Conservation (phyloP, 2,797 vertebrate species). For the Epinephelus coioides region DNA sequence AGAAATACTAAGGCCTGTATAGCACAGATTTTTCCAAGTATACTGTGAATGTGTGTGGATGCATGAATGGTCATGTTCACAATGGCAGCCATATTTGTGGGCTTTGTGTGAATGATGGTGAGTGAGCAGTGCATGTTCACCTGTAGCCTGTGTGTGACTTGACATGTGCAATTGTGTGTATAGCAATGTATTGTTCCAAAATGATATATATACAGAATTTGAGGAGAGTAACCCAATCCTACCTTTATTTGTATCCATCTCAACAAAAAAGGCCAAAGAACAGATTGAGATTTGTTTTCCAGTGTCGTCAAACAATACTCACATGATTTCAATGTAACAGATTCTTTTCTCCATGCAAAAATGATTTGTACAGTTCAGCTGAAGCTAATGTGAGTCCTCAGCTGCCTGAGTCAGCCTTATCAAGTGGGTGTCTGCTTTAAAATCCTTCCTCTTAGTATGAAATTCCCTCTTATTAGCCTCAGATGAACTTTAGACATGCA, state of each 20-base stretch:
- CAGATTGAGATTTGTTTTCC: too few relatives aligned
- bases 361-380: conserved; percentile 19
- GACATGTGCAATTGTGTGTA: conserved; percentile 8
- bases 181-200: conserved; percentile 30
- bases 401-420: conserved; percentile 6
- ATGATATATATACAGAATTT: conserved; percentile 31
- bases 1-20: conserved; percentile 15
- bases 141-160: conserved; percentile 32
- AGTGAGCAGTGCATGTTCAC: conserved; percentile 25
- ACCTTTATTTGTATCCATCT: not conserved
- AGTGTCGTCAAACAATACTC: too few relatives aligned
- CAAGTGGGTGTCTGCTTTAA: not conserved
- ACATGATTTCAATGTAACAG: not conserved
- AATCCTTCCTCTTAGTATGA: not conserved
- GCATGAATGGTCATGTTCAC: conserved; percentile 27
- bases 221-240: not conserved
- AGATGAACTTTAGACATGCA: conserved; percentile 20
- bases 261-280: not conserved
- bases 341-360: conserved; percentile 6
- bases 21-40: conserved; percentile 8
- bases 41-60: conserved; percentile 36
- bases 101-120: conserved; percentile 40
- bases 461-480: conserved; percentile 7
- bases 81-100: conserved; percentile 15
- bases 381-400: conserved; percentile 18